A percentile compares a stretch with the other conserved stretches of the same genome.
Conservation (phyloP, 2,113 vertebrate species). For the Camelus dromedarius region DNA sequence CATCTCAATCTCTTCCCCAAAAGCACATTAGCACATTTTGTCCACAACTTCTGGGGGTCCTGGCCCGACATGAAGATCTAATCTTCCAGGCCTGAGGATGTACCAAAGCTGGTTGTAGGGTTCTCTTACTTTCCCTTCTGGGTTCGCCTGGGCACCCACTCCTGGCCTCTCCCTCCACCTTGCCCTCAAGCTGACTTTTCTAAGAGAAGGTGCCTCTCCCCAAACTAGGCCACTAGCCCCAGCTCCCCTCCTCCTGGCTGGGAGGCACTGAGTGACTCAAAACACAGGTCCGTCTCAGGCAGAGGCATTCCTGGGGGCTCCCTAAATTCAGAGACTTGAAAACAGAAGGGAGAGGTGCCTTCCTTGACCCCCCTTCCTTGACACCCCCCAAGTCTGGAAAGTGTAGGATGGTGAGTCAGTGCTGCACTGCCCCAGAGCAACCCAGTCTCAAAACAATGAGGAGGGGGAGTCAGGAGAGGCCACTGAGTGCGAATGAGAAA, state of each 20-base stretch:
- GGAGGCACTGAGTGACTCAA: neutral
- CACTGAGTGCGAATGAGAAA: neutral
- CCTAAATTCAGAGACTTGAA: neutral
- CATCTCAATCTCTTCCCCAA: neutral
- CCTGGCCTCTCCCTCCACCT: no score
- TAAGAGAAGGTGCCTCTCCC: neutral
- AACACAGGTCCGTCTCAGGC: neutral
- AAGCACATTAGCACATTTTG: neutral
- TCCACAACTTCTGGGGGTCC: neutral
- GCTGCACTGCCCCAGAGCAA: fast-evolving
- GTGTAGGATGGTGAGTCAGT: fast-evolving
- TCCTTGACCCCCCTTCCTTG: neutral
- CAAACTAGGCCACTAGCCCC: no score
- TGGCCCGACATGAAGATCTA: neutral
- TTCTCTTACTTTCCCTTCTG: neutral
- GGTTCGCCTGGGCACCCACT: neutral
- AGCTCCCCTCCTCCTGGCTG: no score
- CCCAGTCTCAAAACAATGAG: no score
- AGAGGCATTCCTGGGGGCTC: no score
- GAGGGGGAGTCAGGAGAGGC: neutral
- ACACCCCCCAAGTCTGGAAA: neutral
- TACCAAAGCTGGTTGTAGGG: neutral
- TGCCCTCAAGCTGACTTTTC: neutral
- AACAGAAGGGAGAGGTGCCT: neutral
- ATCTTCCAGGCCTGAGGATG: fast-evolving